Conservation (phyloP, 1,140 invertebrate genomes). For the Drosophila sechellia region DNA sequence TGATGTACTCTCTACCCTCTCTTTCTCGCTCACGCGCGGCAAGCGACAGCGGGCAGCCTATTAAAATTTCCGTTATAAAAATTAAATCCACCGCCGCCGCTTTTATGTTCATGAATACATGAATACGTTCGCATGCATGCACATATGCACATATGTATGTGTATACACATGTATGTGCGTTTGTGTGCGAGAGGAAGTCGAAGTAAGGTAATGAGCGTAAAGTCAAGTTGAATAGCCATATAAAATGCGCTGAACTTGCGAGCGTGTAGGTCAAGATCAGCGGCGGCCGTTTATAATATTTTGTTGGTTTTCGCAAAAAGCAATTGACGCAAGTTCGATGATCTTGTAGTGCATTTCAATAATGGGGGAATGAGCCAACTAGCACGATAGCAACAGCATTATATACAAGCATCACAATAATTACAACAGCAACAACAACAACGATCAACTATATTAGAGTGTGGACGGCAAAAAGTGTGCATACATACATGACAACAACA, state of each 20-base stretch:
- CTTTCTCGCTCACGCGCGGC: constrained; percentile 7
- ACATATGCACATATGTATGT: background rate
- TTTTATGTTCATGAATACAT: constrained; percentile 11
- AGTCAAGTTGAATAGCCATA: constrained; percentile 72
- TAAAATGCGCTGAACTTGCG: constrained; percentile 55
- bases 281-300: constrained; percentile 23
- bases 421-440: constrained; percentile 33
- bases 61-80: constrained; percentile 74
- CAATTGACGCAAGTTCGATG: constrained; percentile 44
- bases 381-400: constrained; percentile 33
- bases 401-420: constrained; percentile 41
- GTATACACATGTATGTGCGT: background rate
- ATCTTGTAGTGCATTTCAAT: constrained; percentile 37
- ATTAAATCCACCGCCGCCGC: constrained; percentile 44
- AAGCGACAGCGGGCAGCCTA: constrained; percentile 27
- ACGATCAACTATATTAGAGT: constrained; percentile 33
- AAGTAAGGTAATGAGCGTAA: constrained; percentile 43
- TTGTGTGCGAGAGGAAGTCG: constrained; percentile 42
- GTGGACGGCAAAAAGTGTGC: constrained; percentile 41
- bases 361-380: constrained; percentile 32
- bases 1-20: constrained; percentile 16
- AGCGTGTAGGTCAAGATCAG: constrained; percentile 78
- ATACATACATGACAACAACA: constrained; percentile 76
- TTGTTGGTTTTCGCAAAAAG: constrained; percentile 22
- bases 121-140: background rate